A percentile compares a stretch with the other conserved stretches of the same genome.
Evolutionary conservation across 2,888 invertebrate species (phyloP).

Genomic region (Caenorhabditis angaria): DNA sequence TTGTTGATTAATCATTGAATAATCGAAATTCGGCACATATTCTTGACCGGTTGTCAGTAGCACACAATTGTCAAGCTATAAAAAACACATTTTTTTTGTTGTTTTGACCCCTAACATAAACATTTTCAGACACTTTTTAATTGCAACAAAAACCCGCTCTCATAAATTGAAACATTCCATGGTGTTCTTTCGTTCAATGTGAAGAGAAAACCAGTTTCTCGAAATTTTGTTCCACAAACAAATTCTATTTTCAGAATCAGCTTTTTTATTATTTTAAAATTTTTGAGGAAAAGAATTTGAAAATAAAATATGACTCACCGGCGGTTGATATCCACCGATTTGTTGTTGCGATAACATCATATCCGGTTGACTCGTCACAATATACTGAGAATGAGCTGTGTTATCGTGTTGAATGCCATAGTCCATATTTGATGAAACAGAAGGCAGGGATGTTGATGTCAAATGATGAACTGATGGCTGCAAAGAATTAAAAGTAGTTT

Average conservation of each 20-base stretch:
- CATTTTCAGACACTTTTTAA: neutral
- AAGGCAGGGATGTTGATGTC: constrained; percentile 49
- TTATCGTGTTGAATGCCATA: constrained; percentile 32
- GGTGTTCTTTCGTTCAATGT: neutral
- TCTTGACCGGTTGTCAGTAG: constrained; percentile 50
- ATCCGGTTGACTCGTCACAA: constrained; percentile 50
- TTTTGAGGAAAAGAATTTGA: too few species aligned
- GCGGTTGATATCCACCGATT: constrained; percentile 21
- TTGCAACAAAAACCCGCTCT: neutral
- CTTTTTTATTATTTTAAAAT: too few species aligned
- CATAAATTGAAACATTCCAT: neutral
- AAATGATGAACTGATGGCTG: constrained; percentile 61
- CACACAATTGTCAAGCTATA: constrained; percentile 54
- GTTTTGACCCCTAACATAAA: neutral
- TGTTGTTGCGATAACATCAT: constrained; percentile 50
- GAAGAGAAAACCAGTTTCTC: neutral
- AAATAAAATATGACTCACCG: constrained; percentile 6
- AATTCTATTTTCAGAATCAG: neutral
- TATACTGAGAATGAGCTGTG: constrained; percentile 52
- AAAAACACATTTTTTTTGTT: too few species aligned
- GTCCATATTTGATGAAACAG: constrained; percentile 51
- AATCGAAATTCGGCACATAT: constrained; percentile 60
- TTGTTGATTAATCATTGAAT: constrained; percentile 40
- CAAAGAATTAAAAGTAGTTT: neutral
- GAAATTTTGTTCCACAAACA: neutral